Percentiles rank a stretch among this genome's conserved stretches.
phyloP scores from a whole-genome alignment of 2,113 vertebrate species.

The Psammodynastes pulverulentus region DNA sequence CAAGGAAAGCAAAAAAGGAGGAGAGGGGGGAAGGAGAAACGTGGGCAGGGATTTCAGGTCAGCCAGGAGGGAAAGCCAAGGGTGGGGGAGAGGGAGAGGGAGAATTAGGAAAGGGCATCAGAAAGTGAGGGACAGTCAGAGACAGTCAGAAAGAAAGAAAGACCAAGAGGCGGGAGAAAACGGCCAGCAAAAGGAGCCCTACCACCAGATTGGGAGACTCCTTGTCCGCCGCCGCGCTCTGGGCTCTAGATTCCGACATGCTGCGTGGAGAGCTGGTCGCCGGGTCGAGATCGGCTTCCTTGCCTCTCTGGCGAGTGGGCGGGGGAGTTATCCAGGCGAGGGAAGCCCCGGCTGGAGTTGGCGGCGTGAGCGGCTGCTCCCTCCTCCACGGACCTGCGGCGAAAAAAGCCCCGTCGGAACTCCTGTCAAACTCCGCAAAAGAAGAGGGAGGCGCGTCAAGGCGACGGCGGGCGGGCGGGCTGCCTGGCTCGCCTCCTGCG shows the following conservation, averaged over 20 bases:
- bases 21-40: not conserved
- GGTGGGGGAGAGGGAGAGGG: not conserved
- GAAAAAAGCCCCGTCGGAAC: constrained; percentile 58
- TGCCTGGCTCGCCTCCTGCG: not conserved
- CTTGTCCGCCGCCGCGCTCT: constrained; percentile 52
- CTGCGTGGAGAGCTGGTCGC: constrained; percentile 1
- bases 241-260: constrained; percentile 61
- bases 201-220: constrained; percentile 65
- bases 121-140: not conserved
- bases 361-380: constrained; percentile 28
- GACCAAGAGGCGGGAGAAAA: not conserved
- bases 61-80: not conserved
- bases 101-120: not conserved
- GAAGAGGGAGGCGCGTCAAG: constrained; percentile 29
- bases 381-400: not conserved
- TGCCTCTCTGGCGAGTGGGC: not conserved
- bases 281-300: not conserved
- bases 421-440: constrained; percentile 58
- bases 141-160: not conserved
- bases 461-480: constrained; percentile 6
- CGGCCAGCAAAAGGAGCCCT: not conserved
- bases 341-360: not conserved
- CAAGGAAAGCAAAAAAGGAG: constrained; percentile 35
- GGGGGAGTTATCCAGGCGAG: not conserved
- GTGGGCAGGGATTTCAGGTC: not conserved